Conservation (phyloP, 2,797 vertebrate species). For the Clarias laeviceps region DNA sequence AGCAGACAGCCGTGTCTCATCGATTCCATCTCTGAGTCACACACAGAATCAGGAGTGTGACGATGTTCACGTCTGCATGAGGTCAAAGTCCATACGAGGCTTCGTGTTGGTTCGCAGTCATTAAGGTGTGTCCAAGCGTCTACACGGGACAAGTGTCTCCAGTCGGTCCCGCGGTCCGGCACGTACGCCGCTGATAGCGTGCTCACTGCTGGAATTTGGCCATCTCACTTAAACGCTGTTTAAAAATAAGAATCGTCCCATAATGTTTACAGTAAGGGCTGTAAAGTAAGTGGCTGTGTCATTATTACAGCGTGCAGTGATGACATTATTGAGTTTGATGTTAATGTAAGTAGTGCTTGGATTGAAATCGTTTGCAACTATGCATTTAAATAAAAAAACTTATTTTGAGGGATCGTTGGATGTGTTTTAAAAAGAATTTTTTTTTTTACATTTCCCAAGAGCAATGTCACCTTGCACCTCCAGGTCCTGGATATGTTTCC, state of each 20-base stretch:
- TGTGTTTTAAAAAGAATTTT: not conserved
- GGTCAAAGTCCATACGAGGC: constrained; percentile 37
- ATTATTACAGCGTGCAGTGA: not conserved
- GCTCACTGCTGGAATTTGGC: constrained; percentile 20
- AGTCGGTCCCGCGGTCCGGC: not conserved
- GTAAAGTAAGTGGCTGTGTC: not conserved
- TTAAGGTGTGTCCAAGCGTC: constrained; percentile 18
- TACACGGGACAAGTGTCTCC: not conserved
- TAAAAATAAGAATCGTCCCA: not conserved
- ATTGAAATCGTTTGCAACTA: not conserved
- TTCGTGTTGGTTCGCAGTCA: not conserved
- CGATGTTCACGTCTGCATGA: constrained; percentile 21
- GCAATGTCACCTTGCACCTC: too few species aligned
- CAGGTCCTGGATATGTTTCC: too few species aligned
- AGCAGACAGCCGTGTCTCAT: not conserved
- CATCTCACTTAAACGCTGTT: not conserved
- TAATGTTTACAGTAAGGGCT: not conserved
- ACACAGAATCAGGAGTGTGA: not conserved
- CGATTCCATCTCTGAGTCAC: constrained; percentile 14
- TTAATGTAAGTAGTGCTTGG: not conserved
- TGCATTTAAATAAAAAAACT: too few species aligned
- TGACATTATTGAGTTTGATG: not conserved
- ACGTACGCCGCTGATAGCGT: not conserved
- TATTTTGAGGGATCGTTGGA: not conserved
- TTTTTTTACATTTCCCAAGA: not conserved